Evolutionary conservation across 1,140 invertebrate species (phyloP), one percentile per base, ranked within the genome.

Genomic region (Brachionus koreanus): DNA sequence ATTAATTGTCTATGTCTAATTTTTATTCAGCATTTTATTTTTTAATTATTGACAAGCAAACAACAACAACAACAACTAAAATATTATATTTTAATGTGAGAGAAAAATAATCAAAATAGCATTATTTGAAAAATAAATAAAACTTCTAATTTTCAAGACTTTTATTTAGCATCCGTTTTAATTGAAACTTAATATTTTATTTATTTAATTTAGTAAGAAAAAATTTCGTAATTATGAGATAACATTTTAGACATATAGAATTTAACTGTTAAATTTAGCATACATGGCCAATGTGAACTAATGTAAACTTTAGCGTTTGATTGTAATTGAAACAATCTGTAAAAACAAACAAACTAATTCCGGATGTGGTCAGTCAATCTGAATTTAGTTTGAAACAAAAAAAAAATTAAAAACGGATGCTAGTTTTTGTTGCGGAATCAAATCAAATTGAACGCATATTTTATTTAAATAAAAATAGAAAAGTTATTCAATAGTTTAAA

Each of bases 301-400:
- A 69, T 69, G 35, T 69, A 69, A 69, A 69, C 37, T 37, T 69
- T 69, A 69, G 65, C 65, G n/a, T 37, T 69, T 39, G 35, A 39
- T 39, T 39, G 65, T 37, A 69, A 69, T 69, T 39, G 5, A 39
- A 69, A 69, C 13, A 69, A 69, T 69, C 35, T 69, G 65, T 39
- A 69, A 69, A 69, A 69, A 69, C n/a, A 69, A 69, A 69, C 29
- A 69, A 39, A 69, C 65, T 16, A 39, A 39, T 69, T 37, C 12
- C 65, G 65, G 65, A 65, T 65, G 33, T 65, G 63, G 63, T 12
- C 33, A 33, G 29, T 57, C n/a, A 16, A 39, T 16, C n/a, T 39
- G 9, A 39, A 69, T 69, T 69, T 39, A 39, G 35, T 39, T 43
- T 63, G 23, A 9, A 29, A 29, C 1, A 5, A 69, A 39, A 39